Evolutionary conservation across 2,113 vertebrate species (phyloP).

Genomic region (Morone chrysops): DNA sequence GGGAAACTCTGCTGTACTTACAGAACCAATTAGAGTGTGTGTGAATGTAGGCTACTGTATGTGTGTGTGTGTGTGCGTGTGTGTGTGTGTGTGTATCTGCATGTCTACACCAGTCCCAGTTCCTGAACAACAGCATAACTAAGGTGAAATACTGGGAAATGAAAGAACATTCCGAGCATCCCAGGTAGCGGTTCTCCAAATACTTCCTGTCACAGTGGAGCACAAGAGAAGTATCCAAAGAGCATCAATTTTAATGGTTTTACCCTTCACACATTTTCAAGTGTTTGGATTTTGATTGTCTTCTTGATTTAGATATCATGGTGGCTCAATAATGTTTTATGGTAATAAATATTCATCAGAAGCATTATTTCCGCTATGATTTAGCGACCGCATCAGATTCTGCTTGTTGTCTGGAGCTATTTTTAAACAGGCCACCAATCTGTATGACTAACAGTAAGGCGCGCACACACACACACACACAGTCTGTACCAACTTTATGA

Average conservation of each 20-base stretch:
- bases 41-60: constrained; percentile 1
- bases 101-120: constrained; percentile 14
- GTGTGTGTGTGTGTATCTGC: neutral
- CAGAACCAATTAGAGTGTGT: constrained; percentile 67
- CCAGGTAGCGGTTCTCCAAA: constrained; percentile 14
- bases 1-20: constrained; percentile 58
- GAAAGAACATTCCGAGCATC: constrained; percentile 34
- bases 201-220: constrained; percentile 22
- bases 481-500: constrained; percentile 29
- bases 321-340: neutral
- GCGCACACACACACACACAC: neutral
- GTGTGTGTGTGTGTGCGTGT: constrained; percentile 25
- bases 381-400: neutral
- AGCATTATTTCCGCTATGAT: neutral
- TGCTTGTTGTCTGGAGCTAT: constrained; percentile 14
- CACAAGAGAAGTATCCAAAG: neutral
- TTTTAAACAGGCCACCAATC: constrained; percentile 4
- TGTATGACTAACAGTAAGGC: neutral
- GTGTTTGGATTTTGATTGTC: neutral
- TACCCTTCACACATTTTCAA: constrained; percentile 1
- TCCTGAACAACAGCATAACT: constrained; percentile 23
- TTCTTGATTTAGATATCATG: neutral
- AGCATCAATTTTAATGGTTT: neutral
- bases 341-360: neutral
- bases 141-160: constrained; percentile 34